A percentile compares a stretch with the other conserved stretches of the same genome.
These are phyloP conservation scores for Eledone cirrhosa DNA, from an alignment of 2,888 invertebrate genomes.

Conservation along the genomic window DNA sequence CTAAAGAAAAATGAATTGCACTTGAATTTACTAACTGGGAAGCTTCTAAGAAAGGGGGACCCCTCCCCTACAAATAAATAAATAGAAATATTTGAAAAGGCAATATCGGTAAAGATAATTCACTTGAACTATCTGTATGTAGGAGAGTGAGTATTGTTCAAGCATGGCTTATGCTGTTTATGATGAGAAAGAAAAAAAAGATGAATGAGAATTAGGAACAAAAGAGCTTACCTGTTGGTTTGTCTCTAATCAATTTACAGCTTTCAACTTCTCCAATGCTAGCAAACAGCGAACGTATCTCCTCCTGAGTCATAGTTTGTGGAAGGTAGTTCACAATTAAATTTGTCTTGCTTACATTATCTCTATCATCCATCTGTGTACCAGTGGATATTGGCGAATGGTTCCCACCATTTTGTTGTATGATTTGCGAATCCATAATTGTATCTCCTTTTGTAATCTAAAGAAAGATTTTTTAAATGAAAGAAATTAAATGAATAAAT, in stretches of 20 bases:
- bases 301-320: constrained; percentile 99
- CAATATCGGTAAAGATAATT: no score
- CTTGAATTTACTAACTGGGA: no score
- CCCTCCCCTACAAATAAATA: no score
- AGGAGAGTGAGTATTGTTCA: no score
- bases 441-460: constrained; percentile 59
- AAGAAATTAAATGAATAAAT: neutral
- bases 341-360: constrained; percentile 76
- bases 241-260: constrained; percentile 98
- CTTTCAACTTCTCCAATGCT: constrained; percentile 99
- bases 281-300: constrained; percentile 95
- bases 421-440: constrained; percentile 53
- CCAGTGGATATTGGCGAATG: constrained; percentile 54
- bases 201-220: no score
- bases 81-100: no score
- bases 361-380: constrained; percentile 51
- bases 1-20: no score
- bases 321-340: constrained; percentile 99
- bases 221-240: constrained; percentile 82
- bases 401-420: constrained; percentile 56
- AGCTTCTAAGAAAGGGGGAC: no score
- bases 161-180: no score
- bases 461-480: constrained; percentile 32
- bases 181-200: no score
- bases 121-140: no score